Evolutionary conservation across 2,888 invertebrate genomes (phyloP).

Genomic region (Drosophila atroscutellata): DNA sequence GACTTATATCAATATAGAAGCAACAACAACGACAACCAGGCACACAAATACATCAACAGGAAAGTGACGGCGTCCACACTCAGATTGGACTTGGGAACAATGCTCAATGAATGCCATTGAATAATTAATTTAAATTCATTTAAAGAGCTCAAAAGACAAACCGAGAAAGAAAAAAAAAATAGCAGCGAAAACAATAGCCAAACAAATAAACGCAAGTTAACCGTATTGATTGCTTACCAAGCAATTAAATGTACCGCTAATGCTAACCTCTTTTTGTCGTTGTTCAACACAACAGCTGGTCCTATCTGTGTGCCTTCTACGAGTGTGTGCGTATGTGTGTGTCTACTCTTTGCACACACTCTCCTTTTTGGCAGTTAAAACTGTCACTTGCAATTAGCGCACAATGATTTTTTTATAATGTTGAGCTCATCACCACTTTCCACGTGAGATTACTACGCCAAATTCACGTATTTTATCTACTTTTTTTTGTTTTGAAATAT

Average conservation of each 20-base stretch:
- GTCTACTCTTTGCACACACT: conserved; percentile 24
- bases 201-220: conserved; percentile 48
- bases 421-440: conserved; percentile 22
- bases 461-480: conserved; percentile 6
- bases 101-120: conserved; percentile 38
- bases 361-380: conserved; percentile 52
- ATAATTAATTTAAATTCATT: conserved; percentile 44
- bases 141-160: conserved; percentile 7
- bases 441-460: not conserved
- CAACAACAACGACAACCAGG: conserved; percentile 20
- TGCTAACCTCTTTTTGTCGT: conserved; percentile 48
- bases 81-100: conserved; percentile 29
- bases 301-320: conserved; percentile 25
- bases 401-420: conserved; percentile 28
- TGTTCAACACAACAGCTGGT: conserved; percentile 65
- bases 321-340: conserved; percentile 10
- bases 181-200: conserved; percentile 21
- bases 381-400: conserved; percentile 50
- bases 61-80: conserved; percentile 19
- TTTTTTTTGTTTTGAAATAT: conserved; percentile 22
- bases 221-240: conserved; percentile 71
- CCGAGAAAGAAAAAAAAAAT: conserved; percentile 2
- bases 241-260: conserved; percentile 67
- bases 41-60: conserved; percentile 26
- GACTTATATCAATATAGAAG: conserved; percentile 4